Evolutionary conservation across 2,888 invertebrate species (phyloP), one percentile per base, ranked within the genome.

Genomic region (Thera obeliscata): DNA sequence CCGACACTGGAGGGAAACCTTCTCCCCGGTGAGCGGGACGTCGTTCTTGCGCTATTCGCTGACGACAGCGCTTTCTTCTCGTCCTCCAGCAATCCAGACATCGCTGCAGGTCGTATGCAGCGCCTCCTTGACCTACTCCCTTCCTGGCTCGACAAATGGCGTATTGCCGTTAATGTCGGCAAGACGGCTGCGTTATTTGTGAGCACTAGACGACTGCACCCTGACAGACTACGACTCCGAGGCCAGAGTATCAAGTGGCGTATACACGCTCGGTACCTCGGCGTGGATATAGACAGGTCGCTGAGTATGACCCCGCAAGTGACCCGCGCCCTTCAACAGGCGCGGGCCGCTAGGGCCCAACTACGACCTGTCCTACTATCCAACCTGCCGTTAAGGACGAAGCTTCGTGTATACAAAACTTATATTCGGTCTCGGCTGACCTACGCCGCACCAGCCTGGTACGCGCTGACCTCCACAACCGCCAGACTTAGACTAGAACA

Each of bases 91-190:
- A 58, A 4, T 0, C 1, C 46, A 0, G 0, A 5, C 6, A 46
- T 56, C 0, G 66, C 64, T 2, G 55, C 52, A 0, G 4, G 1
- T 60, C 11, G 52, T 0, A 63, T 63, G 57, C 63, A 63, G 43
- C 41, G 50, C 0, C 50, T 50, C 3, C 52, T 79, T 0, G 76
- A 80, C 60, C 36, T 61, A 46, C 73, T 78, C 0, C 76, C 76
- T 0, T 48, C 2, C 0, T 77, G 73, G 70, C 59, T 70, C 0
- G 62, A 67, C 56, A 67, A 43, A 9, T 70, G 69, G 69, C 52
- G 69, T 41, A 71, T 72, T 66, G 49, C 67, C 3, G 70, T 72
- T 9, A 76, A 76, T 57, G 73, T 72, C 0, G 52, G 38, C 0
- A 78, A 78, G 56, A 75, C 78, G 9, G 43, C 43, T 3, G 43